phyloP scores from a whole-genome alignment of 2,888 invertebrate species.

The Dryococelus australis region DNA sequence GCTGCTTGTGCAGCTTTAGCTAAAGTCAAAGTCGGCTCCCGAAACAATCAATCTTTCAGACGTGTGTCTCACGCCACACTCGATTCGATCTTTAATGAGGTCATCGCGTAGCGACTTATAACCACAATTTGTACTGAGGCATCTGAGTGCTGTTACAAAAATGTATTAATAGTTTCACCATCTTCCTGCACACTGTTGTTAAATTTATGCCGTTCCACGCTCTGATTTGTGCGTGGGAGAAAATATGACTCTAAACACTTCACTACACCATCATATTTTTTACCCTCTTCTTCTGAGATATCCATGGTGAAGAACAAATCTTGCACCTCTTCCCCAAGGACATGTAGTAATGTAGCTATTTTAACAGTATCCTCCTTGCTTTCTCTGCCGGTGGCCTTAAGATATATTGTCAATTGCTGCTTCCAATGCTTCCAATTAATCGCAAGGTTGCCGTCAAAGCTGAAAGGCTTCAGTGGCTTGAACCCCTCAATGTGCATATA shows the following conservation, averaged over 20 bases:
- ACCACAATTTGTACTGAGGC: background rate
- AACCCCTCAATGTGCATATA: background rate
- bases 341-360: background rate
- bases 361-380: background rate
- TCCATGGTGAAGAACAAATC: conserved; percentile 3
- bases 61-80: background rate
- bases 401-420: background rate
- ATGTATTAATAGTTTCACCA: background rate
- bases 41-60: background rate
- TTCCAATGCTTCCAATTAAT: background rate
- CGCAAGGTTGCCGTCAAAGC: background rate
- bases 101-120: background rate
- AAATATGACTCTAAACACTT: background rate
- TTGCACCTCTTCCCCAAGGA: background rate
- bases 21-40: background rate
- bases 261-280: background rate
- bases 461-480: background rate
- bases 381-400: background rate
- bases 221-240: background rate
- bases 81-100: background rate
- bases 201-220: background rate
- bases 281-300: background rate
- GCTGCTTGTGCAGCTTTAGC: background rate
- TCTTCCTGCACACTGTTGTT: background rate
- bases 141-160: background rate